These are phyloP conservation scores for Cydia amplana DNA, from an alignment of 1,140 invertebrate species.

Conservation along the genomic window DNA sequence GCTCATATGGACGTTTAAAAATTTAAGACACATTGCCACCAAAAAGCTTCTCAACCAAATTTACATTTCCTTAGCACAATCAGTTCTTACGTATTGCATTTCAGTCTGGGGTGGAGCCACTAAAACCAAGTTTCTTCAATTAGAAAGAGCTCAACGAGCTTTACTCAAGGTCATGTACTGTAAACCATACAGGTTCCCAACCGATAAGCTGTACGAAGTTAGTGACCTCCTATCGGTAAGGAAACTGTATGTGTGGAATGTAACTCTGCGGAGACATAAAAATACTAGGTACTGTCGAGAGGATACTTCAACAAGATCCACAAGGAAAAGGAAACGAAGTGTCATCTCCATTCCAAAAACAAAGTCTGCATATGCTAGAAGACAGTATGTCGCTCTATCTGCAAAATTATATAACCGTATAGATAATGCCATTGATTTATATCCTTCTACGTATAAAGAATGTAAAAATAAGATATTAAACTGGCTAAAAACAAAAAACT, in stretches of 20 bases:
- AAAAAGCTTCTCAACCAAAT: conserved; percentile 23
- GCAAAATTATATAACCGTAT: conserved; percentile 32
- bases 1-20: neutral
- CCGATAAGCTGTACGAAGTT: conserved; percentile 13
- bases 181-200: conserved; percentile 33
- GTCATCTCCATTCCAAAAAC: neutral
- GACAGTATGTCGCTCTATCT: conserved; percentile 30
- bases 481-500: too few species aligned
- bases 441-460: too few species aligned
- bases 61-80: conserved; percentile 32
- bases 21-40: conserved; percentile 14
- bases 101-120: conserved; percentile 30
- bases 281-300: neutral
- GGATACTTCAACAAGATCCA: neutral
- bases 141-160: conserved; percentile 20
- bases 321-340: conserved; percentile 1
- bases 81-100: conserved; percentile 30
- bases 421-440: too few species aligned
- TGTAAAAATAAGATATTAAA: too few species aligned
- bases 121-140: conserved; percentile 32
- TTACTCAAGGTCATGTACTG: conserved; percentile 24
- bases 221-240: conserved; percentile 17
- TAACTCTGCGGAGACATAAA: conserved; percentile 32
- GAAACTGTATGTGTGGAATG: conserved; percentile 24
- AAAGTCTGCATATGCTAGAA: conserved; percentile 32